These are phyloP conservation scores for Lasioglossum figueresi DNA, from an alignment of 2,888 invertebrate species.

Conservation along the genomic window DNA sequence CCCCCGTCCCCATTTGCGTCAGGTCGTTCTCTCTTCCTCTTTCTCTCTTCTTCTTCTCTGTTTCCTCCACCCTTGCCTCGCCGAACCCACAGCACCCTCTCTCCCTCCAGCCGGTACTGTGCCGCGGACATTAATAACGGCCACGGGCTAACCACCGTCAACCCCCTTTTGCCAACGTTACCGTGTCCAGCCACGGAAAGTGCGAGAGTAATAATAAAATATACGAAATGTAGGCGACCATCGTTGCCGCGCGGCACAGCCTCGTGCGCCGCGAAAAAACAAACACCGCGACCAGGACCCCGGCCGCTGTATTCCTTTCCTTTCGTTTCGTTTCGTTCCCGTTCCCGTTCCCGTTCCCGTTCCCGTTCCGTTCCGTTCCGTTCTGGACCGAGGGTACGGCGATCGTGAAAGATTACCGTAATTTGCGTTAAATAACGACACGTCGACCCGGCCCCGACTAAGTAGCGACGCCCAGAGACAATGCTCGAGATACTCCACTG, in stretches of 20 bases:
- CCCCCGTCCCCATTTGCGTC: slow-evolving; percentile 49
- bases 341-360: neutral
- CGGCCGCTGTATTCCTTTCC: neutral
- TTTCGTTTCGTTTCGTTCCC: neutral
- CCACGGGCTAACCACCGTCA: slow-evolving; percentile 76
- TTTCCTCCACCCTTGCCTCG: neutral
- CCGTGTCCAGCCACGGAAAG: slow-evolving; percentile 74
- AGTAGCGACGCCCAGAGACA: slow-evolving; percentile 18
- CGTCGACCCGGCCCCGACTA: slow-evolving; percentile 27
- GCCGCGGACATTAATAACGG: slow-evolving; percentile 82
- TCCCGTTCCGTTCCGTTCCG: slow-evolving; percentile 53
- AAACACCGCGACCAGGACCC: slow-evolving; percentile 54
- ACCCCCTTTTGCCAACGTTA: slow-evolving; percentile 70
- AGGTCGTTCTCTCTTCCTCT: slow-evolving; percentile 28
- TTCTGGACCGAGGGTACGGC: slow-evolving; percentile 54
- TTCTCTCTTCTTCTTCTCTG: neutral
- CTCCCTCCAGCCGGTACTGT: slow-evolving; percentile 50
- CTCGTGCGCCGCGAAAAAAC: slow-evolving; percentile 64
- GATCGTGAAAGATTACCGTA: slow-evolving; percentile 61
- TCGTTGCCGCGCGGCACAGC: slow-evolving; percentile 57
- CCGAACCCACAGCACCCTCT: slow-evolving; percentile 38
- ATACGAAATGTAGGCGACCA: slow-evolving; percentile 78
- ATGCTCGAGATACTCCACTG: neutral
- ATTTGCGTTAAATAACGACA: slow-evolving; percentile 58
- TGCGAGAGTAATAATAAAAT: slow-evolving; percentile 80